Evolutionary conservation across 2,888 invertebrate genomes (phyloP).

Genomic region (Microplitis manilae): DNA sequence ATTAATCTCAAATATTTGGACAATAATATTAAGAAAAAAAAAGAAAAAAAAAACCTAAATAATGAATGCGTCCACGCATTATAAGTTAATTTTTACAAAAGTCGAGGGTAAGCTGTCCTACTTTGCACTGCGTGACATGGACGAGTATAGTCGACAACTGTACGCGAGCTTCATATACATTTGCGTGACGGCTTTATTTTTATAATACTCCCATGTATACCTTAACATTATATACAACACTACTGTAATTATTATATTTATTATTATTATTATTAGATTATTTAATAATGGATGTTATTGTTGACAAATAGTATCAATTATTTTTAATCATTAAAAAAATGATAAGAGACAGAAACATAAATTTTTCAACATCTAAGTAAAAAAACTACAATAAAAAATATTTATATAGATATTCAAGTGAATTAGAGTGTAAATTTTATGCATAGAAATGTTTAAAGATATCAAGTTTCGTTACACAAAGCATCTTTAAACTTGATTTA

Average conservation of each 20-base stretch:
- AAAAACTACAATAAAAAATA: too few species aligned
- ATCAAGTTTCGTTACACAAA: too few species aligned
- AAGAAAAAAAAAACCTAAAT: neutral
- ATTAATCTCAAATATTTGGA: neutral
- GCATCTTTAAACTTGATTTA: too few species aligned
- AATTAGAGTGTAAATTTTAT: too few species aligned
- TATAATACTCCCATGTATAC: too few species aligned
- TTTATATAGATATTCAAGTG: too few species aligned
- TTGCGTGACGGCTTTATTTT: constrained; percentile 14
- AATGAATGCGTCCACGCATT: neutral
- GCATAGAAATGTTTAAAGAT: too few species aligned
- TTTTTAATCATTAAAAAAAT: too few species aligned
- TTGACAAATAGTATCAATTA: neutral
- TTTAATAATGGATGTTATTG: neutral
- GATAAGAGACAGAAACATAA: too few species aligned
- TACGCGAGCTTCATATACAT: constrained; percentile 13
- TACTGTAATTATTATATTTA: constrained; percentile 1
- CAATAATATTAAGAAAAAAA: neutral
- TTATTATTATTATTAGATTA: constrained; percentile 13
- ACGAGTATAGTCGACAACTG: constrained; percentile 12
- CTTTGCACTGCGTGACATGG: constrained; percentile 27
- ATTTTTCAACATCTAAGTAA: too few species aligned
- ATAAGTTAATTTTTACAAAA: neutral
- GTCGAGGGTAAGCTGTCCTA: constrained; percentile 32
- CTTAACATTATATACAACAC: neutral